Conservation (phyloP, 2,888 invertebrate species). For the Morpho deidamia region DNA sequence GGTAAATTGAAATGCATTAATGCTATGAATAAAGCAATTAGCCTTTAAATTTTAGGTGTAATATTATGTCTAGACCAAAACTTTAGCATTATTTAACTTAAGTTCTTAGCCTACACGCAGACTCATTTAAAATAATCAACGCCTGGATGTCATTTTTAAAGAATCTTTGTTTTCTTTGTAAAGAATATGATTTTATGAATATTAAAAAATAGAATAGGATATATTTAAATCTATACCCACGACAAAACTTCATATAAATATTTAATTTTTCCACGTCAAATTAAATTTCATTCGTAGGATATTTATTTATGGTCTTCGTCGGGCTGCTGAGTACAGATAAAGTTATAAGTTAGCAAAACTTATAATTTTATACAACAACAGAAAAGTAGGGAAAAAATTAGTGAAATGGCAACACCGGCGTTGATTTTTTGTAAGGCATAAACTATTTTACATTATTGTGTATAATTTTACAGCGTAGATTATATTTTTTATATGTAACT, state of each 20-base stretch:
- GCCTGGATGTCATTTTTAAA: background rate
- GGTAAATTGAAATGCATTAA: too few relatives aligned
- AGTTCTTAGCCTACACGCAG: background rate
- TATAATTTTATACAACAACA: background rate
- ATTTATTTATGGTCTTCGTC: too few relatives aligned
- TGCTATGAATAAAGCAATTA: too few relatives aligned
- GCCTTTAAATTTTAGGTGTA: too few relatives aligned
- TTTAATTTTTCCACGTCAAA: too few relatives aligned
- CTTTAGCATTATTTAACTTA: background rate
- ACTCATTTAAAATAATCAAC: background rate
- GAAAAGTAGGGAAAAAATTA: background rate
- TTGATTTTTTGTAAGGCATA: background rate
- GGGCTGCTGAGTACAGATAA: too few relatives aligned
- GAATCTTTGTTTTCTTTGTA: background rate
- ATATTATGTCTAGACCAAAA: too few relatives aligned
- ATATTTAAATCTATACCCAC: too few relatives aligned
- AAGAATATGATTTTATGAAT: background rate
- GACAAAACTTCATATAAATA: too few relatives aligned
- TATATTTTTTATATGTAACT: slow-evolving; percentile 11
- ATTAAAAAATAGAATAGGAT: too few relatives aligned
- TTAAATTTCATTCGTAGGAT: too few relatives aligned
- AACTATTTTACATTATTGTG: background rate
- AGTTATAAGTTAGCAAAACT: too few relatives aligned
- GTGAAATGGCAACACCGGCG: background rate
- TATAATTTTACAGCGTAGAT: slow-evolving; percentile 5